Evolutionary conservation across 2,113 vertebrate genomes (phyloP).

Genomic region (Gobiocypris rarus): DNA sequence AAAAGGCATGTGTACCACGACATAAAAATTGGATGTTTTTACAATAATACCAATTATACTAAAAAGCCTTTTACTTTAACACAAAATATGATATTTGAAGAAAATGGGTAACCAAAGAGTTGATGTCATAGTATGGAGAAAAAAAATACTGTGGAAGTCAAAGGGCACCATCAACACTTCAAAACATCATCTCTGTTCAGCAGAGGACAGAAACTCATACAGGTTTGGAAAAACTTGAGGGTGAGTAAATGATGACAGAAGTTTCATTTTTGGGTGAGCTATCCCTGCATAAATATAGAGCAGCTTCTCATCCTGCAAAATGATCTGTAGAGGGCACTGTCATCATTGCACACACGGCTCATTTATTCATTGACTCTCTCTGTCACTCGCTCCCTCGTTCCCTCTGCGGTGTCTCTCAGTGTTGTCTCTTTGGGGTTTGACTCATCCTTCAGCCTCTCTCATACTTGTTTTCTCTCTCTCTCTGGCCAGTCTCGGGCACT

Average conservation of each 20-base stretch:
- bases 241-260: neutral
- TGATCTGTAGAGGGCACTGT: constrained; percentile 66
- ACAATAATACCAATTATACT: too few species aligned
- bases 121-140: neutral
- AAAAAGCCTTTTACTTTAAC: too few species aligned
- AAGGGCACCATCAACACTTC: neutral
- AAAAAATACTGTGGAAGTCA: neutral
- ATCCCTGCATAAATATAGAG: too few species aligned
- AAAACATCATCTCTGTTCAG: neutral
- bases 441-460: constrained; percentile 7
- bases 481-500: neutral
- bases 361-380: neutral
- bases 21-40: too few species aligned
- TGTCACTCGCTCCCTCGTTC: neutral
- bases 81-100: too few species aligned
- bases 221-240: too few species aligned
- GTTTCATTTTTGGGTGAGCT: neutral
- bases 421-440: neutral
- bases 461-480: too few species aligned
- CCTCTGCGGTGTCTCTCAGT: neutral
- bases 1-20: too few species aligned
- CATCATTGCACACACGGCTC: neutral
- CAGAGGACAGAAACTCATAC: neutral
- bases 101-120: too few species aligned
- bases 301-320: neutral